phyloP scores from a whole-genome alignment of 2,113 vertebrate species.

The Chionis minor region DNA sequence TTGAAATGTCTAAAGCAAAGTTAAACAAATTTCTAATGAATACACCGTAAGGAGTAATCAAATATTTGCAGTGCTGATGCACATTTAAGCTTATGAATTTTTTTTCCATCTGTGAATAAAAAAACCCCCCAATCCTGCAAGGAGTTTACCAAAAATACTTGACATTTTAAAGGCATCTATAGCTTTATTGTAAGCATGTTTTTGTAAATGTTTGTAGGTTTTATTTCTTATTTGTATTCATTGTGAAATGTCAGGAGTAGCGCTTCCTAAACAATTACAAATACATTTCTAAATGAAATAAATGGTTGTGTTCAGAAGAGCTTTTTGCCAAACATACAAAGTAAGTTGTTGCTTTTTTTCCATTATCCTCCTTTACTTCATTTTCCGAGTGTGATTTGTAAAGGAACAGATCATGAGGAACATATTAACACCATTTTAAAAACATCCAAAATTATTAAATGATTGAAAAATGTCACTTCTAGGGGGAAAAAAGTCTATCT shows the following conservation, averaged over 20 bases:
- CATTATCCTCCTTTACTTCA: background rate
- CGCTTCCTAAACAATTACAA: constrained; percentile 16
- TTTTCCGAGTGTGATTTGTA: background rate
- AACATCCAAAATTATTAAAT: background rate
- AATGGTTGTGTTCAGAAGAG: background rate
- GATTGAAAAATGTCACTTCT: background rate
- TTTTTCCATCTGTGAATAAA: background rate
- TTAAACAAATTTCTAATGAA: constrained; percentile 20
- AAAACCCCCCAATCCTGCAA: background rate
- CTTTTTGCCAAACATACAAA: background rate
- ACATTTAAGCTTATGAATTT: background rate
- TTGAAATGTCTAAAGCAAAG: constrained; percentile 18
- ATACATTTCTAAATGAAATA: background rate
- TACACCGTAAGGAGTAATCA: background rate
- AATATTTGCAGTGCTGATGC: background rate
- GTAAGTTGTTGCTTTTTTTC: background rate
- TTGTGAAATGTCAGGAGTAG: constrained; percentile 33
- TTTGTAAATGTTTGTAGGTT: constrained; percentile 45
- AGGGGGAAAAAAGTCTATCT: background rate
- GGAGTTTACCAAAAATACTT: background rate
- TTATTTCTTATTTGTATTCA: constrained; percentile 42
- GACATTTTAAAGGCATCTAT: background rate
- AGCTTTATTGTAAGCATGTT: background rate
- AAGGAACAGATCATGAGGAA: background rate
- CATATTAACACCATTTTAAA: background rate